Base-by-base conservation (phyloP, 2,888 invertebrate genomes). In the Entomobrya multifasciata region DNA sequence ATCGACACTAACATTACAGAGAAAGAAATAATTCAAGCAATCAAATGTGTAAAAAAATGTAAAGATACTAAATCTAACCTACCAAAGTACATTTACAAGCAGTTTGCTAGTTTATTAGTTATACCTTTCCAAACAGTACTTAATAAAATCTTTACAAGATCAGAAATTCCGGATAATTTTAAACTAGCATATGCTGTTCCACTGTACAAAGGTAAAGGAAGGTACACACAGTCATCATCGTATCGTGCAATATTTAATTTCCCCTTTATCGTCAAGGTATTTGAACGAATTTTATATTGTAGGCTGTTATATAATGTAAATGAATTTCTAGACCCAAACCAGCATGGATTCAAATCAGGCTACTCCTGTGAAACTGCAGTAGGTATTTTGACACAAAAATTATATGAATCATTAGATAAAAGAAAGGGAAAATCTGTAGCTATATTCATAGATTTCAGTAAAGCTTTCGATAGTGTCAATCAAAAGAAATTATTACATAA, bases 381-480 rank as follows among this genome's bases (percentile, higher is more conserved):
- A 8, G 36, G 60, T 13, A 1, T 25, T 10, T 65, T 84, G 3
- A 62, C 84, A 10, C 74, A 84, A 72, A 13, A 67, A 17, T 20
- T 82, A 36, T 65, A 77, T 47, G 41, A 72, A 27, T 6, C 1
- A 13, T 2, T 87, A 2, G 79, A 84, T 20, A 27, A 20, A 30
- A 30, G 2, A 27, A 49, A 25, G 15, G 77, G 78, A 1, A 67
- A 55, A 47, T 67, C 70, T n/a, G 36, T 62, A 52, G 87, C 79
- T 13, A 47, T 79, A 15, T 83, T 78, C 52, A 30, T 87, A 4
- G 83, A 87, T 77, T 83, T 83, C 27, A 62, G 60, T 25, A 87
- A 87, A 22, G 87, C 87, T 1, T 82, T 87, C 47, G 67, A 87
- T 30, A 60, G 36, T 20, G 77, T 82, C 0, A n/a, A n/a, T n/a